These are phyloP conservation scores for Fratercula arctica DNA, from an alignment of 2,797 vertebrate species.

Conservation along the genomic window DNA sequence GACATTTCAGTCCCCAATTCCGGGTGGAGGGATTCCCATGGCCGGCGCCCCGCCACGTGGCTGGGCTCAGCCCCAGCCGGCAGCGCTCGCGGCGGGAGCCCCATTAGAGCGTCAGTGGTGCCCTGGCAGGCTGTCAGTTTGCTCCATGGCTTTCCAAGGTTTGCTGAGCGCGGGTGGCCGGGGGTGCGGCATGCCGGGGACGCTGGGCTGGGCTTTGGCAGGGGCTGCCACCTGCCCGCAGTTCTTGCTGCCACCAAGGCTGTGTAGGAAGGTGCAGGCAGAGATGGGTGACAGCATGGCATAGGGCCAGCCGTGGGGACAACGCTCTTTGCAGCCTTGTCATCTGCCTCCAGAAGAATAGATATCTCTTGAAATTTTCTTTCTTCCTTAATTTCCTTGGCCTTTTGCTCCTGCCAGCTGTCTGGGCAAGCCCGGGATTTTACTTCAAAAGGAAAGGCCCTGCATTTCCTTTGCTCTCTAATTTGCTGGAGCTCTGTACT, in stretches of 20 bases:
- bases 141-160: accelerated
- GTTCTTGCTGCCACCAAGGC: neutral
- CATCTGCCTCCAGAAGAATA: neutral
- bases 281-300: neutral
- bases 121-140: neutral
- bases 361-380: neutral
- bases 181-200: accelerated
- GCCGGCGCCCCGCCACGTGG: accelerated
- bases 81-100: accelerated
- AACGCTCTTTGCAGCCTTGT: neutral
- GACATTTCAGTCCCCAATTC: neutral
- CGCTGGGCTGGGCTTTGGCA: neutral
- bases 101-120: neutral
- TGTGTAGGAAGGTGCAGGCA: neutral
- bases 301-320: neutral
- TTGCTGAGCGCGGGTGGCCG: accelerated
- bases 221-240: neutral
- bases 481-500: neutral
- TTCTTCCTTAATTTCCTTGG: neutral
- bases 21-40: neutral
- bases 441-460: neutral
- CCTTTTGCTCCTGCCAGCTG: neutral
- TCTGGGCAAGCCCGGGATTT: neutral
- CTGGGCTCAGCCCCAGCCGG: neutral
- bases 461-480: neutral